phyloP scores from a whole-genome alignment of 2,797 vertebrate genomes.

The Sebastes vulpes region DNA sequence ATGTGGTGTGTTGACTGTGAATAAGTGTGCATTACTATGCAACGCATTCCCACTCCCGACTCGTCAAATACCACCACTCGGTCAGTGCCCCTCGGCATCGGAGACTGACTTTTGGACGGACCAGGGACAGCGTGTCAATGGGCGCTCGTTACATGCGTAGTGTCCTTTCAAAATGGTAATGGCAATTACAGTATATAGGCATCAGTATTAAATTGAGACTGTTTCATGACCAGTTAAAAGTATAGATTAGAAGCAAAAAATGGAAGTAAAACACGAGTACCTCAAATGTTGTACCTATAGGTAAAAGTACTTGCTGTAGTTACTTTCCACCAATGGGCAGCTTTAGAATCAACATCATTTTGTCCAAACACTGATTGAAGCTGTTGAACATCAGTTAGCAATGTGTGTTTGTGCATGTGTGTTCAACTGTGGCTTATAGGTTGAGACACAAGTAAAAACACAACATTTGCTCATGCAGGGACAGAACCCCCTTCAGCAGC shows the following conservation, averaged over 20 bases:
- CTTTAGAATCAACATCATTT: not conserved
- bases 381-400: not conserved
- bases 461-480: not conserved
- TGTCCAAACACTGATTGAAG: not conserved
- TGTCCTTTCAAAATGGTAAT: no score
- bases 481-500: not conserved
- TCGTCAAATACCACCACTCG: no score
- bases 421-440: not conserved
- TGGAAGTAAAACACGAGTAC: not conserved
- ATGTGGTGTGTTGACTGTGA: not conserved
- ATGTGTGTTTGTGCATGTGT: not conserved
- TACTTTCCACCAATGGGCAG: not conserved
- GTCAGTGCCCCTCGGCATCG: no score
- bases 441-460: not conserved
- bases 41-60: no score
- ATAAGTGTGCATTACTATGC: not conserved
- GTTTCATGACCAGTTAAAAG: no score
- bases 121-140: no score
- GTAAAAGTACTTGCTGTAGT: fast-evolving
- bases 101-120: no score
- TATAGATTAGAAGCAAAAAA: not conserved
- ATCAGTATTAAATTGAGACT: no score
- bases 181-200: no score
- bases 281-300: no score
- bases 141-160: no score